A percentile compares a stretch with the other conserved stretches of the same genome.
These are phyloP conservation scores for Pteruthius melanotis DNA, from an alignment of 2,113 vertebrate genomes.

Conservation along the genomic window DNA sequence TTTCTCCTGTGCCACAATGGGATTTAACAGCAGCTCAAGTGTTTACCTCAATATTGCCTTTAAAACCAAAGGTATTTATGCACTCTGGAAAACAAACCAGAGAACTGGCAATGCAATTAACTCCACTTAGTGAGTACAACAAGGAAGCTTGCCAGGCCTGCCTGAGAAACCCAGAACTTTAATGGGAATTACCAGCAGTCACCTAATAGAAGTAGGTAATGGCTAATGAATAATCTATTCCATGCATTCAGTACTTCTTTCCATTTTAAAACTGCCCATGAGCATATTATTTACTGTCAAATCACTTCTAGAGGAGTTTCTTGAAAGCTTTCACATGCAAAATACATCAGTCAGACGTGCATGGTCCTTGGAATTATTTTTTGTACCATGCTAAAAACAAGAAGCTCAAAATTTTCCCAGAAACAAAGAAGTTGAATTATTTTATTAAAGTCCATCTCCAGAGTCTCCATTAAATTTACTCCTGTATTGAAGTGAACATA, in stretches of 20 bases:
- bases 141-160: background rate
- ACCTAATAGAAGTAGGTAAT: background rate
- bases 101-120: background rate
- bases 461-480: background rate
- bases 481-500: background rate
- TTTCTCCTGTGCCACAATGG: background rate
- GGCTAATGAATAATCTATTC: conserved; percentile 24
- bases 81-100: background rate
- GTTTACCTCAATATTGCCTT: background rate
- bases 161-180: background rate
- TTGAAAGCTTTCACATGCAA: background rate
- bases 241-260: background rate
- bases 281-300: background rate
- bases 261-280: background rate
- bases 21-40: conserved; percentile 5
- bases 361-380: background rate
- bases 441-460: background rate
- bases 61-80: conserved; percentile 11
- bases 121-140: background rate
- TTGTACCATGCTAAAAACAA: background rate
- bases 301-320: background rate
- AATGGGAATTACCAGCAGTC: background rate
- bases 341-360: background rate
- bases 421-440: background rate
- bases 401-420: background rate